Conservation (phyloP, 2,888 invertebrate genomes). For the Acanthosepion esculentum region DNA sequence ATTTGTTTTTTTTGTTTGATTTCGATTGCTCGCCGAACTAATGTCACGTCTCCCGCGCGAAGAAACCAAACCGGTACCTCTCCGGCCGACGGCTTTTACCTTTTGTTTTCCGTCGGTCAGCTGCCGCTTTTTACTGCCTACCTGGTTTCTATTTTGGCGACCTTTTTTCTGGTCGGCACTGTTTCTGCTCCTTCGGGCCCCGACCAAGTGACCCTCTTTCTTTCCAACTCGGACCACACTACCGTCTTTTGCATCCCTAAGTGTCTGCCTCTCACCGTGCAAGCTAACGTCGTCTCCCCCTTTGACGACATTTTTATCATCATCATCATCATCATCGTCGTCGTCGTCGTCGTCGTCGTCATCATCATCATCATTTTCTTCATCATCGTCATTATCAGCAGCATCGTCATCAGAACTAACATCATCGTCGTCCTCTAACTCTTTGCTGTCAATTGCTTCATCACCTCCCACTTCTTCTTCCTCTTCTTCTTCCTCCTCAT, state of each 20-base stretch:
- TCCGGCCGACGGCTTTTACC: constrained; percentile 40
- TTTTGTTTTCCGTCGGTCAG: not conserved
- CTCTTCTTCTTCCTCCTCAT: constrained; percentile 49
- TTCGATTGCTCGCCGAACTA: not conserved
- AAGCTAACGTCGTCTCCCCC: constrained; percentile 49
- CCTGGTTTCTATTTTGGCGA: constrained; percentile 43
- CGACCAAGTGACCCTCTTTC: constrained; percentile 51
- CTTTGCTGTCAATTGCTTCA: not conserved
- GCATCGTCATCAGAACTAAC: constrained; percentile 51
- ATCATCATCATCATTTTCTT: constrained; percentile 52
- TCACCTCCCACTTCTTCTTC: constrained; percentile 46
- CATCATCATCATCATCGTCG: constrained; percentile 48
- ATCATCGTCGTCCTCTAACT: constrained; percentile 50
- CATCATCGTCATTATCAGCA: constrained; percentile 53
- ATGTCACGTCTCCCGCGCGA: constrained; percentile 49
- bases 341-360: constrained; percentile 55
- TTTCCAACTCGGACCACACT: not conserved
- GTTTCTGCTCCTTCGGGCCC: not conserved
- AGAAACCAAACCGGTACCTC: constrained; percentile 50
- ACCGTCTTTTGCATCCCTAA: not conserved
- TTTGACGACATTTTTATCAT: constrained; percentile 35
- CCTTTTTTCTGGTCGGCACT: not conserved
- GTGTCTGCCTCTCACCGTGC: constrained; percentile 1
- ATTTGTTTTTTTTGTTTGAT: not conserved
- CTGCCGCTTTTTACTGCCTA: not conserved